Conservation (phyloP, 2,113 vertebrate species). For the Phylloscopus trochiloides region DNA sequence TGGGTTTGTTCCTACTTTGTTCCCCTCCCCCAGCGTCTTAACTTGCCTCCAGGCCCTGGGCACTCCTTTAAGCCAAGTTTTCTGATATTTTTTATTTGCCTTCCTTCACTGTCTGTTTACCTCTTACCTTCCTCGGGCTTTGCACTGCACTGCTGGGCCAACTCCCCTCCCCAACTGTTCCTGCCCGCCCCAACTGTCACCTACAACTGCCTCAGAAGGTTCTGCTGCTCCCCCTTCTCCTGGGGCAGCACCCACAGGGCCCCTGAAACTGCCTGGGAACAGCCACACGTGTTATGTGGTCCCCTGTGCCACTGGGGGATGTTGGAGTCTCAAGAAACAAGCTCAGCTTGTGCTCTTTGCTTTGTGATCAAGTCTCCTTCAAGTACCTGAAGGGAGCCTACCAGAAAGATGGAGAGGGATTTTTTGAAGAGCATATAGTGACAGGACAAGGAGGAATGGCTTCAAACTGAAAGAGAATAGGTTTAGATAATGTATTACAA, state of each 20-base stretch:
- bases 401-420: background rate
- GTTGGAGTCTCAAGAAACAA: background rate
- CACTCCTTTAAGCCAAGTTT: background rate
- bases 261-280: background rate
- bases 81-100: background rate
- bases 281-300: fast-evolving
- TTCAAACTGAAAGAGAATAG: background rate
- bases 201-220: background rate
- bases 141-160: background rate
- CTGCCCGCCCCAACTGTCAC: background rate
- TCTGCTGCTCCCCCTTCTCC: background rate
- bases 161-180: background rate
- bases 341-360: background rate
- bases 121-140: background rate
- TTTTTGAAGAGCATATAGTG: background rate
- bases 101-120: background rate
- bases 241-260: background rate
- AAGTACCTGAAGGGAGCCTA: background rate
- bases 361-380: background rate
- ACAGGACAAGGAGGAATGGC: background rate
- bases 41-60: background rate
- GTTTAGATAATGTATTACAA: background rate
- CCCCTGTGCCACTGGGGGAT: background rate
- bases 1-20: background rate
- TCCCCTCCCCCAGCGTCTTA: background rate